phyloP scores from a whole-genome alignment of 2,888 invertebrate genomes.

The Acleris emargana region DNA sequence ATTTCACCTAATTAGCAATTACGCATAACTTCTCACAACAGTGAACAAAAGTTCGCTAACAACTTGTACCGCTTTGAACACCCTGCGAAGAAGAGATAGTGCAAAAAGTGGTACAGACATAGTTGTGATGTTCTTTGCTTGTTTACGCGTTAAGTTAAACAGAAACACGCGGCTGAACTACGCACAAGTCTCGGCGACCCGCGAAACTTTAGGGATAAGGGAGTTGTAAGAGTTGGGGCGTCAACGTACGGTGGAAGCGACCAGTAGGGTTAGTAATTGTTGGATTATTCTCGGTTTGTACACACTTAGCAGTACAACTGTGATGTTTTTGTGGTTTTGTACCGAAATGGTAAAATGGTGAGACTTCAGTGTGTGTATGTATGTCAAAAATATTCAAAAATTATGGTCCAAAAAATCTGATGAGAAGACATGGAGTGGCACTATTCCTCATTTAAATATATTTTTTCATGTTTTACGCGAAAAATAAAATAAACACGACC shows the following conservation, averaged over 20 bases:
- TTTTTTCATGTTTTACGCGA: too few species aligned
- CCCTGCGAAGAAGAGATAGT: not conserved
- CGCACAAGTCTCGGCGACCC: slow-evolving; percentile 20
- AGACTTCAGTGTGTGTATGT: too few species aligned
- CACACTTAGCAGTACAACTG: not conserved
- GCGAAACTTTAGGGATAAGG: slow-evolving; percentile 30
- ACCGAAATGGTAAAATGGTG: too few species aligned
- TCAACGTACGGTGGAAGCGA: not conserved
- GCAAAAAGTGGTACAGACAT: slow-evolving; percentile 12
- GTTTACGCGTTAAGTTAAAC: slow-evolving; percentile 28
- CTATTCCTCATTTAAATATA: too few species aligned
- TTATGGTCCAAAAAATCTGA: too few species aligned
- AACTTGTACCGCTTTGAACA: not conserved
- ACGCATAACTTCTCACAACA: too few species aligned
- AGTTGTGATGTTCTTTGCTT: slow-evolving; percentile 12
- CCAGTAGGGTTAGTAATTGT: slow-evolving; percentile 6
- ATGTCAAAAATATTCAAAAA: too few species aligned
- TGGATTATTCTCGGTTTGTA: not conserved
- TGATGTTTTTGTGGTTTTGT: too few species aligned
- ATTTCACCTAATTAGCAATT: too few species aligned
- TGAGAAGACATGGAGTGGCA: too few species aligned
- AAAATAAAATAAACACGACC: too few species aligned
- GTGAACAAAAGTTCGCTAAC: too few species aligned
- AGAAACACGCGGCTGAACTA: not conserved
- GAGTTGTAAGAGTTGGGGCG: slow-evolving; percentile 6